These are phyloP conservation scores for Thecocarcelia acutangulata DNA, from an alignment of 2,888 invertebrate species.

Conservation along the genomic window DNA sequence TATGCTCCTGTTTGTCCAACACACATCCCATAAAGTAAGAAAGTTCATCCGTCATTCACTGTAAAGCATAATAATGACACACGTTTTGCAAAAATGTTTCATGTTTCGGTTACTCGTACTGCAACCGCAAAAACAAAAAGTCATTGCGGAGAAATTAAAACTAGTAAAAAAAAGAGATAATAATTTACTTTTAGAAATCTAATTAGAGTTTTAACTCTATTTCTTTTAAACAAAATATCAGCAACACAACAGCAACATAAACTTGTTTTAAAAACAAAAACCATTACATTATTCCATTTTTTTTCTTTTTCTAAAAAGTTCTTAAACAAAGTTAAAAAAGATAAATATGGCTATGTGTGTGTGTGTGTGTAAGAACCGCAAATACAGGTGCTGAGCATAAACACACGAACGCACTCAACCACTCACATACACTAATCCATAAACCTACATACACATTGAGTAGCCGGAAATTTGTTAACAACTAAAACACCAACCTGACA, in stretches of 20 bases:
- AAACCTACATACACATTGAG: slow-evolving; percentile 11
- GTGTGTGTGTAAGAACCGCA: slow-evolving; percentile 17
- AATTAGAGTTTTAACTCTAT: slow-evolving; percentile 59
- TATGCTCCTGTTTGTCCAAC: background rate
- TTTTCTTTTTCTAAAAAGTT: slow-evolving; percentile 31
- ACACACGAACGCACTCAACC: background rate
- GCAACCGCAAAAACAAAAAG: slow-evolving; percentile 13
- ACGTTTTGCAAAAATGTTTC: slow-evolving; percentile 23
- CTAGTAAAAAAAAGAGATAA: slow-evolving; percentile 12
- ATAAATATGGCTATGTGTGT: slow-evolving; percentile 4
- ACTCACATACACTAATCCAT: background rate
- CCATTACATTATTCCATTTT: background rate
- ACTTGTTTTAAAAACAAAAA: slow-evolving; percentile 37
- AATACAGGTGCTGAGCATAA: slow-evolving; percentile 21
- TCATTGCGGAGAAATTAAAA: slow-evolving; percentile 4
- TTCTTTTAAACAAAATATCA: slow-evolving; percentile 28
- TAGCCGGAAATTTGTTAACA: slow-evolving; percentile 55
- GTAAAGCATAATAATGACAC: slow-evolving; percentile 8
- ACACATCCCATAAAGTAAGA: slow-evolving; percentile 18
- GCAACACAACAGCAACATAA: slow-evolving; percentile 1
- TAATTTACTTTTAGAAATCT: slow-evolving; percentile 63
- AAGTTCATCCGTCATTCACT: slow-evolving; percentile 30
- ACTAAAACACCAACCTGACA: slow-evolving; percentile 54
- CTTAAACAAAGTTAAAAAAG: slow-evolving; percentile 31
- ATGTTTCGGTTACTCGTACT: slow-evolving; percentile 20